Conservation (phyloP, 2,888 invertebrate genomes). For the Tortrix viridana region DNA sequence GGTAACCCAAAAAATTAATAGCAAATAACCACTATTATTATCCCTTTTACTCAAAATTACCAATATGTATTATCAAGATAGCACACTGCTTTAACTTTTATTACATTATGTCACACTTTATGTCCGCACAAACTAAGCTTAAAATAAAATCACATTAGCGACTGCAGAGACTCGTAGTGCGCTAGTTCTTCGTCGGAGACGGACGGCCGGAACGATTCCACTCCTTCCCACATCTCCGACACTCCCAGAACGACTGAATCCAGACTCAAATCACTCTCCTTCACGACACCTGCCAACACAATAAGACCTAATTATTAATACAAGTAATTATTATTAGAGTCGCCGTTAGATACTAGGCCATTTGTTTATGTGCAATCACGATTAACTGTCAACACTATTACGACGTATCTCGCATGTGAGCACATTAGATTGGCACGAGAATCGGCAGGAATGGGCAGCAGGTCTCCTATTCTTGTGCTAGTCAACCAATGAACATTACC, state of each 20-base stretch:
- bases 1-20: too few relatives aligned
- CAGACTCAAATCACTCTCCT: slow-evolving; percentile 76
- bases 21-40: too few relatives aligned
- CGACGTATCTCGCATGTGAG: too few relatives aligned
- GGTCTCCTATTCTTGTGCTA: too few relatives aligned
- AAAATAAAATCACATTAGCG: slow-evolving; percentile 57
- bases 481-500: too few relatives aligned
- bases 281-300: slow-evolving; percentile 72
- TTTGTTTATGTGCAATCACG: too few relatives aligned
- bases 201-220: slow-evolving; percentile 87
- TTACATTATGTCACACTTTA: neutral
- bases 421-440: too few relatives aligned
- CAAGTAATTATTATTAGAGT: neutral
- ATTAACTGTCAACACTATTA: too few relatives aligned
- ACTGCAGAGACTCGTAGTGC: slow-evolving; percentile 85
- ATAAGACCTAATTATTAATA: neutral
- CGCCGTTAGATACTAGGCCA: too few relatives aligned
- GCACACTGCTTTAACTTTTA: neutral
- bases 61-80: slow-evolving; percentile 1
- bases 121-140: neutral
- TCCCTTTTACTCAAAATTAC: neutral
- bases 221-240: slow-evolving; percentile 86
- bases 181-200: slow-evolving; percentile 87
- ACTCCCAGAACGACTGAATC: slow-evolving; percentile 85
- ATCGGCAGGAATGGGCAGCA: too few relatives aligned